These are phyloP conservation scores for Tetramorium simillimum DNA, from an alignment of 1,140 invertebrate species.

Conservation along the genomic window DNA sequence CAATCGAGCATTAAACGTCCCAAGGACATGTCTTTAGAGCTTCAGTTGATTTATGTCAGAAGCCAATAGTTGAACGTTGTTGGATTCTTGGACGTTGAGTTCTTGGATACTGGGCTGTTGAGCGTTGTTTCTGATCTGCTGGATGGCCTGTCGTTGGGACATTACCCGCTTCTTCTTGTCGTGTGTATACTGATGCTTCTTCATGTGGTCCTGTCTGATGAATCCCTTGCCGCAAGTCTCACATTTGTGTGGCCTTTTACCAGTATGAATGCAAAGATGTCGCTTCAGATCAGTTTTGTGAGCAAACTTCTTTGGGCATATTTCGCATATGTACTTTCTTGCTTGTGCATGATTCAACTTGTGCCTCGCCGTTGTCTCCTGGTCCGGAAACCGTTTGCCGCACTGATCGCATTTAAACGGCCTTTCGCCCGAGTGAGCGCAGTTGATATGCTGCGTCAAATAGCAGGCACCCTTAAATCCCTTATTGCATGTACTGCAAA, in stretches of 20 bases:
- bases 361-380: slow-evolving; percentile 89
- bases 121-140: background rate
- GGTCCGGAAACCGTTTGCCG: slow-evolving; percentile 92
- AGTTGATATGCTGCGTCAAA: slow-evolving; percentile 95
- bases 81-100: too few species aligned
- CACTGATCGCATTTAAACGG: slow-evolving; percentile 94
- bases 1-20: background rate
- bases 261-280: slow-evolving; percentile 95
- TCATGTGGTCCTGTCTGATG: slow-evolving; percentile 97
- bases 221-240: slow-evolving; percentile 94
- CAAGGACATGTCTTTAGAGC: background rate
- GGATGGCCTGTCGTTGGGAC: background rate
- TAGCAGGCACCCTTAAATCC: slow-evolving; percentile 95
- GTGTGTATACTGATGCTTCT: slow-evolving; percentile 96
- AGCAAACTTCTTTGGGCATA: slow-evolving; percentile 95
- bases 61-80: too few species aligned
- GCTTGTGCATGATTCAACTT: slow-evolving; percentile 90
- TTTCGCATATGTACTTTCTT: slow-evolving; percentile 94
- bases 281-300: slow-evolving; percentile 96
- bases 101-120: background rate
- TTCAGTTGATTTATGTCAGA: background rate
- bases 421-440: slow-evolving; percentile 94
- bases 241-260: slow-evolving; percentile 93
- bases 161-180: slow-evolving; percentile 82
- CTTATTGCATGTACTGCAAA: slow-evolving; percentile 86